Percentiles rank a stretch among this genome's conserved stretches.
These are phyloP conservation scores for Belonocnema kinseyi DNA, from an alignment of 1,140 invertebrate genomes.

Conservation along the genomic window DNA sequence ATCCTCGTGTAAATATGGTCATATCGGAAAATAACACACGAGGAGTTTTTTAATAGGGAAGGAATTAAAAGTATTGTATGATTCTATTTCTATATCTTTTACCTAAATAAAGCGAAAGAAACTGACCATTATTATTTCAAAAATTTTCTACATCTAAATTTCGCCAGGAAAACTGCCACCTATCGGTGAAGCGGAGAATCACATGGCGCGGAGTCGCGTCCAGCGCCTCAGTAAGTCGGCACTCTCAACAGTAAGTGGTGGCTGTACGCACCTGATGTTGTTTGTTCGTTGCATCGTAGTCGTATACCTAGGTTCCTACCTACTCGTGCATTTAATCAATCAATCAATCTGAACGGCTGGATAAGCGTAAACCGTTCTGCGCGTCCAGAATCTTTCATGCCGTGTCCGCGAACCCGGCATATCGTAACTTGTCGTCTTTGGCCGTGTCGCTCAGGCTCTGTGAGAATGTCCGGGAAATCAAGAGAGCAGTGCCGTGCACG, in stretches of 20 bases:
- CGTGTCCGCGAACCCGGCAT: not conserved
- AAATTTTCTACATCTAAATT: no score
- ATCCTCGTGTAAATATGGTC: no score
- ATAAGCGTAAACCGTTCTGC: not conserved
- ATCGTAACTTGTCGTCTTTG: slow-evolving; percentile 37
- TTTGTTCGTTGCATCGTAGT: slow-evolving; percentile 50
- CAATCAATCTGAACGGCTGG: slow-evolving; percentile 8
- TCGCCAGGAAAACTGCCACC: slow-evolving; percentile 22
- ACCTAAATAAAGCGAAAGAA: no score
- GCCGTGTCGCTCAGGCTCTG: slow-evolving; percentile 39
- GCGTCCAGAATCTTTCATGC: slow-evolving; percentile 5
- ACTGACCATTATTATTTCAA: no score
- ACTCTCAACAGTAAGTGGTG: slow-evolving; percentile 70
- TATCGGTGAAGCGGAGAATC: slow-evolving; percentile 47
- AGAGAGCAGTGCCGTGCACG: slow-evolving; percentile 61
- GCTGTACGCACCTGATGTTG: slow-evolving; percentile 52
- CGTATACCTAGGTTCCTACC: not conserved
- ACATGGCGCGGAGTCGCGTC: slow-evolving; percentile 62
- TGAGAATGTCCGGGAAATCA: slow-evolving; percentile 45
- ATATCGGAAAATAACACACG: no score
- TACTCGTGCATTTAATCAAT: slow-evolving; percentile 22
- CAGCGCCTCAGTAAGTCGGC: slow-evolving; percentile 71
- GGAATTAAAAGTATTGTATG: no score
- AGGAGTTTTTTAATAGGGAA: no score
- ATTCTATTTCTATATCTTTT: no score